Conservation (phyloP, 1,140 invertebrate genomes). For the Elysia chlorotica region DNA sequence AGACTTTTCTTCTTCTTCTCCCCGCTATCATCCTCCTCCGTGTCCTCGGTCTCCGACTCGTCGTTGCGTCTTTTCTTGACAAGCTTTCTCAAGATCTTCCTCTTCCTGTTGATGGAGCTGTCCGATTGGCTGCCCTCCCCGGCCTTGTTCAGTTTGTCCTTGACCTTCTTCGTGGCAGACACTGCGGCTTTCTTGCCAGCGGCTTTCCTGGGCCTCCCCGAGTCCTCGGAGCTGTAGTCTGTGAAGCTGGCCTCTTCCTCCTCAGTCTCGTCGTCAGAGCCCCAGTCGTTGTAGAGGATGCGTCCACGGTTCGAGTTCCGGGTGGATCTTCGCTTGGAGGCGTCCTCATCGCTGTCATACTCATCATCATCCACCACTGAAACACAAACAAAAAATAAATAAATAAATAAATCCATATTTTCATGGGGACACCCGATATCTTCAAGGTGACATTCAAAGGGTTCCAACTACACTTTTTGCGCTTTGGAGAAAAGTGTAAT, state of each 20-base stretch:
- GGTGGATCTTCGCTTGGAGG: slow-evolving; percentile 29
- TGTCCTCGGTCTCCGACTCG: slow-evolving; percentile 1
- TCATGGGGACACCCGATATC: too few species aligned
- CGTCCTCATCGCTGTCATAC: slow-evolving; percentile 48
- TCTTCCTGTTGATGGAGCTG: slow-evolving; percentile 8
- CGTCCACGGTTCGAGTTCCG: slow-evolving; percentile 29
- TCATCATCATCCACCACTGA: slow-evolving; percentile 48
- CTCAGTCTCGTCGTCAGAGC: slow-evolving; percentile 32
- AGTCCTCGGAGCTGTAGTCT: slow-evolving; percentile 31
- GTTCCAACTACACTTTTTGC: too few species aligned
- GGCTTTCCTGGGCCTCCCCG: slow-evolving; percentile 9
- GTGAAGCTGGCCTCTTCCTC: slow-evolving; percentile 34
- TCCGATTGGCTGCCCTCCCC: neutral
- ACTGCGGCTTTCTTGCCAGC: slow-evolving; percentile 11
- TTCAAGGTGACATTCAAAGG: too few species aligned
- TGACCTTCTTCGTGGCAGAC: slow-evolving; percentile 10
- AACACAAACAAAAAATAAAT: slow-evolving; percentile 30
- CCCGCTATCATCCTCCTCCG: slow-evolving; percentile 3
- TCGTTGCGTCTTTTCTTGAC: slow-evolving; percentile 16
- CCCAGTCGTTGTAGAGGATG: slow-evolving; percentile 39
- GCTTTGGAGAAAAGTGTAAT: too few species aligned
- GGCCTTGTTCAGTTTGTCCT: slow-evolving; percentile 27
- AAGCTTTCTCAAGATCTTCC: neutral
- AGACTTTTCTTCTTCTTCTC: slow-evolving; percentile 5
- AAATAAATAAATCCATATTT: too few species aligned